Base-by-base conservation (phyloP, 2,888 invertebrate genomes). In the Athalia cordata region DNA sequence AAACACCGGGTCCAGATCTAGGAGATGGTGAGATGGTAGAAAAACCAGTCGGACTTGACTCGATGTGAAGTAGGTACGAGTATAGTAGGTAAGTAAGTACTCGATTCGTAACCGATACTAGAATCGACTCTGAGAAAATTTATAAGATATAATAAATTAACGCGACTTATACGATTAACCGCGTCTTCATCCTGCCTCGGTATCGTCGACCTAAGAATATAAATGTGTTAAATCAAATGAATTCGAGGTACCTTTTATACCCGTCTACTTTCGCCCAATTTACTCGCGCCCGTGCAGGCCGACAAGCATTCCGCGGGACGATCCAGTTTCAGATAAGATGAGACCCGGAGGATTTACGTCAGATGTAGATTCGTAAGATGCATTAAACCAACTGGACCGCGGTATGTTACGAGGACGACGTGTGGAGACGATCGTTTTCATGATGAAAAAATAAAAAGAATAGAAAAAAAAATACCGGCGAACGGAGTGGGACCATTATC, bases 261-360 rank as follows among this genome's bases (percentile, higher is more conserved):
- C 29, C 29, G 29, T 29, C 29, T 29, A 11, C 59, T 72, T 72
- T 72, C 72, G 72, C 15, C 72, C 59, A 72, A 72, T 72, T 72
- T 72, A 72, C 72, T 72, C 72, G 13, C 59, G 72, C 57, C 47
- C n/a, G 72, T 57, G 7, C n/a, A n/a, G n/a, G 29, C 43, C 59
- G 45, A 45, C 47, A 2, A 13, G 13, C 13, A 47, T 8, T 29
- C 72, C 59, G 57, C 59, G 47, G 52, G 72, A 45, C 57, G 57
- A 59, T 72, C 72, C 59, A 72, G 72, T 72, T 72, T 47, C 43
- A 72, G 72, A 72, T 72, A 72, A 72, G 72, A 47, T 47, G 72
- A 59, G 68, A 55, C 9, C n/a, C 1, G 52, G 47, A 50, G 55
- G 72, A 72, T 72, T 72, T 72, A 72, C 59, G 59, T 59, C 7